Percentiles rank a stretch among this genome's conserved stretches.
phyloP scores from a whole-genome alignment of 2,797 vertebrate species.

The Poecile montanus region DNA sequence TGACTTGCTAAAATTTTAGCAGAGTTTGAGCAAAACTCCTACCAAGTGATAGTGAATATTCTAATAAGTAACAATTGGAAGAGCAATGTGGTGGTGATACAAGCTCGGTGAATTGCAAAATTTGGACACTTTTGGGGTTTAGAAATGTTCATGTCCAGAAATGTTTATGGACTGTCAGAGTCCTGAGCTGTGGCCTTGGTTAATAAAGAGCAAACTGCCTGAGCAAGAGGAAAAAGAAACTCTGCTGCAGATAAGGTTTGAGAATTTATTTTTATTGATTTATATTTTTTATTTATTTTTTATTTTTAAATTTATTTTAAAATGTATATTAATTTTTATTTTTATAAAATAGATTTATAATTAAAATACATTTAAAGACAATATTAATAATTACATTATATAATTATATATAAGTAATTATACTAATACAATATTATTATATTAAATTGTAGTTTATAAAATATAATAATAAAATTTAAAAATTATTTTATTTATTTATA shows the following conservation, averaged over 20 bases:
- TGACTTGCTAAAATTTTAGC: background rate
- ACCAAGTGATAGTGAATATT: background rate
- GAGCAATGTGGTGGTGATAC: accelerated
- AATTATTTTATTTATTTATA: too few species aligned
- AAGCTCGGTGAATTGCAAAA: background rate
- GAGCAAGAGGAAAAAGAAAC: background rate
- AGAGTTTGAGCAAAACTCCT: background rate
- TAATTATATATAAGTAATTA: too few species aligned
- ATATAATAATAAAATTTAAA: too few species aligned
- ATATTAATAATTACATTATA: too few species aligned
- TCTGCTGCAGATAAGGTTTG: background rate
- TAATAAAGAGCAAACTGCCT: background rate
- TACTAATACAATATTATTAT: too few species aligned
- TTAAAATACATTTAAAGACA: too few species aligned
- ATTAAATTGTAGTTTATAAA: too few species aligned
- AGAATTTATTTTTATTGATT: background rate
- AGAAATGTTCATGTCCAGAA: background rate
- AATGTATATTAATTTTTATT: background rate
- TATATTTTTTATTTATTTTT: too few species aligned
- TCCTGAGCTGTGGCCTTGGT: background rate
- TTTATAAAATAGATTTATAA: too few species aligned
- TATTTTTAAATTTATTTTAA: too few species aligned
- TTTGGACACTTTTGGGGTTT: background rate
- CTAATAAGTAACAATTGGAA: background rate
- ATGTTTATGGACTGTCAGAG: background rate